phyloP scores from a whole-genome alignment of 2,797 vertebrate genomes.

The Sebastes reedi region DNA sequence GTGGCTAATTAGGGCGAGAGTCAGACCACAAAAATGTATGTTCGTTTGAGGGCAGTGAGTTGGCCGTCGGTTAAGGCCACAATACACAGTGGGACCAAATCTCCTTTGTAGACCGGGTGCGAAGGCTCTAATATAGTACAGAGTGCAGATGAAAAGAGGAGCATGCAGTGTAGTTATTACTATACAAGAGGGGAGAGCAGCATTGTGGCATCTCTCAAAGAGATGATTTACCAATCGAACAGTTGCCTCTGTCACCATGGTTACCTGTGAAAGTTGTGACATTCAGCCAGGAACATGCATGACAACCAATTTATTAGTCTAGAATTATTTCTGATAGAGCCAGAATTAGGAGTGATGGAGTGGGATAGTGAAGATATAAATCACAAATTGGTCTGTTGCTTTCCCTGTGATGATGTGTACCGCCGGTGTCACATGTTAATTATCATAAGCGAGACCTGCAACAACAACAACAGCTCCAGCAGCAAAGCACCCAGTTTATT shows the following conservation, averaged over 20 bases:
- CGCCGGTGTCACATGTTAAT: constrained; percentile 60
- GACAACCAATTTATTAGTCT: constrained; percentile 53
- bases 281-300: constrained; percentile 42
- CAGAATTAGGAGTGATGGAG: constrained; percentile 36
- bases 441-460: constrained; percentile 52
- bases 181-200: constrained; percentile 30
- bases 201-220: constrained; percentile 47
- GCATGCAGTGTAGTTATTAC: constrained; percentile 39
- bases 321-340: constrained; percentile 37
- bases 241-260: constrained; percentile 60
- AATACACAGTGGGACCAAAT: constrained; percentile 3
- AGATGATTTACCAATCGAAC: constrained; percentile 53
- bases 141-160: constrained; percentile 46
- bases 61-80: constrained; percentile 27
- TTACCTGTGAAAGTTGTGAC: constrained; percentile 54
- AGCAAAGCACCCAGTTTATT: constrained; percentile 54
- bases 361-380: constrained; percentile 25
- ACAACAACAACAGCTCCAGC: constrained; percentile 41
- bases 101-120: neutral
- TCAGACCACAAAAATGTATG: constrained; percentile 55
- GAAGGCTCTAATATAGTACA: constrained; percentile 9
- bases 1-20: constrained; percentile 71
- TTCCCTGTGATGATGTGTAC: neutral
- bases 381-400: constrained; percentile 58
- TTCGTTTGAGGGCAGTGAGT: constrained; percentile 34